Conservation (phyloP, 1,140 invertebrate genomes). For the Drosophila truncata region DNA sequence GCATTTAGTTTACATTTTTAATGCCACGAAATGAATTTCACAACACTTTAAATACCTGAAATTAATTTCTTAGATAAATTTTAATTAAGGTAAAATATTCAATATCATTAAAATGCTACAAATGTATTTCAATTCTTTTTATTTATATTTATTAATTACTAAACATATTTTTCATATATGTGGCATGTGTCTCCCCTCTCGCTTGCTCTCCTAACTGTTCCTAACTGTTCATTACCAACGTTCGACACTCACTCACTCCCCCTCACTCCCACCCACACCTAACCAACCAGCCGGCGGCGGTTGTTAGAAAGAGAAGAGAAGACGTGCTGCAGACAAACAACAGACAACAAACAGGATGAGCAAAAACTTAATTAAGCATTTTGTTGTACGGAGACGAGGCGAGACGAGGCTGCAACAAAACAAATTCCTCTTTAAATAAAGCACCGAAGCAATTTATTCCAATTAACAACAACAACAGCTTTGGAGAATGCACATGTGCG, state of each 20-base stretch:
- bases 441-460: constrained; percentile 67
- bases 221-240: constrained; percentile 34
- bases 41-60: not conserved
- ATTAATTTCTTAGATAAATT: not conserved
- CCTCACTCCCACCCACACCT: not conserved
- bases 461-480: constrained; percentile 59
- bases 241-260: constrained; percentile 8
- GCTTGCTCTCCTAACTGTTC: not conserved
- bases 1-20: not conserved
- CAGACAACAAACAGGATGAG: constrained; percentile 27
- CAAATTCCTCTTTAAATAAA: constrained; percentile 64
- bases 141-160: not conserved
- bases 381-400: constrained; percentile 38
- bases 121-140: not conserved
- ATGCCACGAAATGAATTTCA: not conserved
- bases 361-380: constrained; percentile 72
- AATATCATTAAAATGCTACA: not conserved
- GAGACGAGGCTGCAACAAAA: constrained; percentile 31
- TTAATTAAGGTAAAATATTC: not conserved
- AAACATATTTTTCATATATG: not conserved
- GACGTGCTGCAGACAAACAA: constrained; percentile 14
- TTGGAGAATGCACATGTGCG: constrained; percentile 19
- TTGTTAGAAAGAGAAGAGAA: constrained; percentile 24
- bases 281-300: constrained; percentile 1
- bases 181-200: not conserved